Evolutionary conservation across 1,140 invertebrate genomes (phyloP).

Genomic region (Anastrepha obliqua): DNA sequence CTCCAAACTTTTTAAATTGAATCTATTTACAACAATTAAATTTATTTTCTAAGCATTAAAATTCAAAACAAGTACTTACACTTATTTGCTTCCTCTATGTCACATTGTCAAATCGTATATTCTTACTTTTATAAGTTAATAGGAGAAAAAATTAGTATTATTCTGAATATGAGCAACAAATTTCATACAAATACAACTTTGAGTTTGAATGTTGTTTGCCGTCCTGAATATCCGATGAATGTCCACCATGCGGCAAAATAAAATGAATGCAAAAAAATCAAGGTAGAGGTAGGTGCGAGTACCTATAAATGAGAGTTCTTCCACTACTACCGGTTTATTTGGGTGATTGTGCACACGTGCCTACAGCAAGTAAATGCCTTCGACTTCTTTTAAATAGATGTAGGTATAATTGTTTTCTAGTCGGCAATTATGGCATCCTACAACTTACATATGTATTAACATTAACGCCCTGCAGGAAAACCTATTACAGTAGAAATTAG

Average conservation of each 20-base stretch:
- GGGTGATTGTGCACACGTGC: background rate
- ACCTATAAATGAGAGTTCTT: background rate
- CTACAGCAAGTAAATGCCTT: background rate
- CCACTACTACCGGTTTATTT: background rate
- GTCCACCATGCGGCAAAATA: background rate
- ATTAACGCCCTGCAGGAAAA: background rate
- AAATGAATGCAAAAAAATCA: background rate
- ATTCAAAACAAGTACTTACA: background rate
- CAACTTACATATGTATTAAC: background rate
- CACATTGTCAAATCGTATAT: slow-evolving; percentile 13
- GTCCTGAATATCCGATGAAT: slow-evolving; percentile 5
- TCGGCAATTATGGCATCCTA: background rate
- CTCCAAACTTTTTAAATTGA: background rate
- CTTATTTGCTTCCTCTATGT: background rate
- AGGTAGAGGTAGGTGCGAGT: background rate
- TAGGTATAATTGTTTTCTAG: background rate
- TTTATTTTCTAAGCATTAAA: slow-evolving; percentile 30
- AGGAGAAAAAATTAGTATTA: background rate
- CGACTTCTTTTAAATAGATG: background rate
- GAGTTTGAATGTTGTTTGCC: background rate
- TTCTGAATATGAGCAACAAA: background rate
- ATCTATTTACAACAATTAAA: background rate
- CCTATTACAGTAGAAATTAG: too few relatives aligned
- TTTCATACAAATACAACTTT: background rate
- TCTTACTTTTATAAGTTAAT: slow-evolving; percentile 2